A percentile compares a stretch with the other conserved stretches of the same genome.
Conservation (phyloP, 1,140 invertebrate genomes). For the Bicyclus anynana region DNA sequence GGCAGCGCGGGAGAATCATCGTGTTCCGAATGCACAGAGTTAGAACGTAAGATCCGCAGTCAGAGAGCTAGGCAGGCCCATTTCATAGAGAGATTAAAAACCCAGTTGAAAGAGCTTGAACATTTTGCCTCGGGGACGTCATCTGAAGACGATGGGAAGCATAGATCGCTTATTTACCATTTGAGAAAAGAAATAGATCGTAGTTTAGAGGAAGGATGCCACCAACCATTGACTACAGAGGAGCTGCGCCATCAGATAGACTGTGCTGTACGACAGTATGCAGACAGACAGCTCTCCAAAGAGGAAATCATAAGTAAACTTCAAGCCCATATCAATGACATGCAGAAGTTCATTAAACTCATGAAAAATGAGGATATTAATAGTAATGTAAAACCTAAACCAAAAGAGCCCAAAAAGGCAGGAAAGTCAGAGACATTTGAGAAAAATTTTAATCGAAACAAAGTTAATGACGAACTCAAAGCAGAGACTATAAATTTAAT, state of each 20-base stretch:
- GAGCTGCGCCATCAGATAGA: conserved; percentile 82
- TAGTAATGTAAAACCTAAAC: conserved; percentile 70
- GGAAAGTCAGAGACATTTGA: conserved; percentile 80
- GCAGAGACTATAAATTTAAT: conserved; percentile 88
- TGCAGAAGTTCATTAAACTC: conserved; percentile 98
- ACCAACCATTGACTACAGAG: conserved; percentile 81
- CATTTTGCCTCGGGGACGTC: conserved; percentile 79
- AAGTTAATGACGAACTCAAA: conserved; percentile 63
- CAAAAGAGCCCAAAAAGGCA: conserved; percentile 78
- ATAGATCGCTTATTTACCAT: conserved; percentile 92
- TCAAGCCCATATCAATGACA: conserved; percentile 97
- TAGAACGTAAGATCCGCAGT: conserved; percentile 65
- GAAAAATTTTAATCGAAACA: conserved; percentile 74
- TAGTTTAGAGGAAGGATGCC: conserved; percentile 81
- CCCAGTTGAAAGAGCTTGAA: conserved; percentile 95
- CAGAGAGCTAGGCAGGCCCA: conserved; percentile 59
- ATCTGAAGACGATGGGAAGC: conserved; percentile 76
- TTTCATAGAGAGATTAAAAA: conserved; percentile 93
- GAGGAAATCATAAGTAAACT: conserved; percentile 90
- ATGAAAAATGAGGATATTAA: conserved; percentile 91
- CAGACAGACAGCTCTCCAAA: conserved; percentile 97
- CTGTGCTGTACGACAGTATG: conserved; percentile 85
- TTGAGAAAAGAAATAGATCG: conserved; percentile 88
- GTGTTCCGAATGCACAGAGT: conserved; percentile 61
- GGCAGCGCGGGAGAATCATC: conserved; percentile 52